A percentile compares a stretch with the other conserved stretches of the same genome.
Evolutionary conservation across 2,888 invertebrate genomes (phyloP).

Genomic region (Pandemis heparana): DNA sequence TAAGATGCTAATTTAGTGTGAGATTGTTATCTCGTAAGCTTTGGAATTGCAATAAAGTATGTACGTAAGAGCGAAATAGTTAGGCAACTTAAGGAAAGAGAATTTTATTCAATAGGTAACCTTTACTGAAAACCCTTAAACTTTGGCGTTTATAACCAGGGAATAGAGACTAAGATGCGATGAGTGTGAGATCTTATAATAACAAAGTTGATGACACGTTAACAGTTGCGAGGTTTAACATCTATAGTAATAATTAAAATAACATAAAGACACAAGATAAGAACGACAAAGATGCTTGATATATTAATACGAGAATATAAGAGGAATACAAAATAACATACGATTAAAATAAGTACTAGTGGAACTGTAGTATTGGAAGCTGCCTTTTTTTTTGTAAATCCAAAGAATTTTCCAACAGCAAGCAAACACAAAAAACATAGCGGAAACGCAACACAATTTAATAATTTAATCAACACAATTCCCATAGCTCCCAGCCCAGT

Average conservation of each 20-base stretch:
- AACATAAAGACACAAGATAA: too few relatives aligned
- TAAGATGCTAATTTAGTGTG: constrained; percentile 40
- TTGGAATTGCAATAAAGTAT: constrained; percentile 11
- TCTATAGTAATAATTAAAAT: too few relatives aligned
- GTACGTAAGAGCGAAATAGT: constrained; percentile 27
- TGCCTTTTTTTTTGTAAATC: too few relatives aligned
- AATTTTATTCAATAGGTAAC: constrained; percentile 11
- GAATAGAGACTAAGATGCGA: neutral
- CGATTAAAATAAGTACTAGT: too few relatives aligned
- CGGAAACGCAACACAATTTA: constrained; percentile 53
- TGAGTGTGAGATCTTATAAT: neutral
- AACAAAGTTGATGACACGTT: neutral
- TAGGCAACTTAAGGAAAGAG: constrained; percentile 21
- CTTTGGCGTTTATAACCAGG: neutral
- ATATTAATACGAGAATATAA: too few relatives aligned
- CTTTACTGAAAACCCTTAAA: neutral
- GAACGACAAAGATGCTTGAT: too few relatives aligned
- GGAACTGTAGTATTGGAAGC: too few relatives aligned
- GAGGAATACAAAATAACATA: too few relatives aligned
- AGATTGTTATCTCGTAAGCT: constrained; percentile 37
- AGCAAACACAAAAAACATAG: constrained; percentile 41
- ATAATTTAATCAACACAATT: constrained; percentile 62
- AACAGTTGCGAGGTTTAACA: neutral
- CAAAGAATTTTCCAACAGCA: neutral
- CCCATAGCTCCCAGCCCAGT: constrained; percentile 59